Evolutionary conservation across 2,797 vertebrate species (phyloP), one percentile per base, ranked within the genome.

Genomic region (Gouania willdenowi): DNA sequence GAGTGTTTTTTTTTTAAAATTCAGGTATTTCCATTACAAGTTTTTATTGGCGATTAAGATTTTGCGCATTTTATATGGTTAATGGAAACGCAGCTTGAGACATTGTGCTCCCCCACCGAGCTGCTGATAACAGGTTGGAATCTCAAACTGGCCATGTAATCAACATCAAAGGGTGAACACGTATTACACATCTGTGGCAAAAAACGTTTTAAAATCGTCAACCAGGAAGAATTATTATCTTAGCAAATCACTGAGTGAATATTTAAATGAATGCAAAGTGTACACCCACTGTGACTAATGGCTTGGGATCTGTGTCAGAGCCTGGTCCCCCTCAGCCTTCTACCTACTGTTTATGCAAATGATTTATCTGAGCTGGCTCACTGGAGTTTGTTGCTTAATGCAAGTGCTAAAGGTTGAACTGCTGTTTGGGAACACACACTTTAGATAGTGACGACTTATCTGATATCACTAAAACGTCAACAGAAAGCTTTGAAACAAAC

Each of bases 241-340:
- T 33, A 35, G 27, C 64, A 67, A 54, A 48, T 71, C 47, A 40
- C 58, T 56, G 66, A 62, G 57, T 66, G 58, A 61, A 82, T 71
- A 83, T 86, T 82, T 34, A 77, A 78, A 78, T 79, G 8, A 68
- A 83, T 85, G 71, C 69, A 87, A 87, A 85, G 79, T 48, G 19
- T 8, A 55, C 74, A 71, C 76, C 75, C 65, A 78, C 70, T 46
- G 63, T 79, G 66, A 62, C 63, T 66, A 56, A 46, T 41, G 57
- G 60, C 59, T 61, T 43, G 41, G 59, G 47, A 60, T 77, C 50
- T 23, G 38, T 57, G 50, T 67, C 46, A 34, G 76, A 71, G 73
- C 77, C 68, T 38, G 32, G 59, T 69, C 72, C 66, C 70, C 71
- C 65, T 69, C 69, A 56, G 20, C 41, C 49, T 58, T 75, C 57